Evolutionary conservation across 2,797 vertebrate genomes (phyloP).

Genomic region (Tinamus major): DNA sequence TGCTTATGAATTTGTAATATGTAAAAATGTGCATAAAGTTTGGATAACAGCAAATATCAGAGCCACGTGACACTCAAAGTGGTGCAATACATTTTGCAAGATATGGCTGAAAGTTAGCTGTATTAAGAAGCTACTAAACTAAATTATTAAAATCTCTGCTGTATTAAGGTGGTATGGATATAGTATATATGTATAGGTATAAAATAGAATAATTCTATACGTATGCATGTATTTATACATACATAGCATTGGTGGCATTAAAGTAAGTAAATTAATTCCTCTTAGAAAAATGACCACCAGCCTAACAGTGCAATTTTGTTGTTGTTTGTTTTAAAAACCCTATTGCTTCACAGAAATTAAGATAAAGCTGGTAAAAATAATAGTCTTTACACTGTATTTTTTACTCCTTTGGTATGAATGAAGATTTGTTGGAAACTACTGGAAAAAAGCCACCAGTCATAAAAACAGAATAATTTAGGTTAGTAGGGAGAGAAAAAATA

Average conservation of each 20-base stretch:
- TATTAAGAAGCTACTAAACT: background rate
- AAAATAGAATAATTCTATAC: background rate
- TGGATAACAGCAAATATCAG: conserved; percentile 7
- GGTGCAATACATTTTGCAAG: background rate
- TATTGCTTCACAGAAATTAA: background rate
- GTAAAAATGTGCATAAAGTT: conserved; percentile 11
- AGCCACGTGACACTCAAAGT: background rate
- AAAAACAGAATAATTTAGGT: background rate
- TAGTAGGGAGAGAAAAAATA: too few relatives aligned
- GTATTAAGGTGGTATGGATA: background rate
- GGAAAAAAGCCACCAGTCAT: background rate
- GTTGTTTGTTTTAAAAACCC: too few relatives aligned
- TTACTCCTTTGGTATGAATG: background rate
- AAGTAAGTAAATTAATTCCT: background rate
- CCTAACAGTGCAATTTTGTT: background rate
- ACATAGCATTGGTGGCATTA: background rate
- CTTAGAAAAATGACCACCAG: background rate
- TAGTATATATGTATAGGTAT: background rate
- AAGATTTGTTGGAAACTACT: background rate
- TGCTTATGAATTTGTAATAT: conserved; percentile 41
- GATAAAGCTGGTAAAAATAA: background rate
- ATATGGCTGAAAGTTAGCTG: background rate
- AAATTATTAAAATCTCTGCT: background rate
- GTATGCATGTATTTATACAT: background rate
- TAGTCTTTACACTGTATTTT: background rate